These are phyloP conservation scores for Catharus fuscescens DNA, from an alignment of 2,113 vertebrate genomes.

Conservation along the genomic window DNA sequence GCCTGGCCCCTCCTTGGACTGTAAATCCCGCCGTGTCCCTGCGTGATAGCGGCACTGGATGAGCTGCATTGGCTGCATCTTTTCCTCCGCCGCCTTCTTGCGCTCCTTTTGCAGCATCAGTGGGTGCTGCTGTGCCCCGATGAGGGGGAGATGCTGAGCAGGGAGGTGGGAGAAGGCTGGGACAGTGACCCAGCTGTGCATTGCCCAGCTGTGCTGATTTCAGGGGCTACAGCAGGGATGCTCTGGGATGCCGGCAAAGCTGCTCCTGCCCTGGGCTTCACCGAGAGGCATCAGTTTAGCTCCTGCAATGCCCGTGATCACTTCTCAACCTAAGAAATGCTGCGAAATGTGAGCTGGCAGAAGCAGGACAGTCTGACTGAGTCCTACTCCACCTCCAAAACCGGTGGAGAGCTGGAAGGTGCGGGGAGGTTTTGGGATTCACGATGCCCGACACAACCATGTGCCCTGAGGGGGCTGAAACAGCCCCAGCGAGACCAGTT, in stretches of 20 bases:
- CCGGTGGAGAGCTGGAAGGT: not conserved
- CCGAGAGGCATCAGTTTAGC: not conserved
- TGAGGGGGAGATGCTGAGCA: not conserved
- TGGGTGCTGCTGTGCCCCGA: not conserved
- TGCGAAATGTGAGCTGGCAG: not conserved
- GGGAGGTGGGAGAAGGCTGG: not conserved
- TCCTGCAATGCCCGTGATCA: not conserved
- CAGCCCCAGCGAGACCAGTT: not conserved
- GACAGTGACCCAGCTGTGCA: not conserved
- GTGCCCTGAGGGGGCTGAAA: not conserved
- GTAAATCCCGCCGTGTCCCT: not conserved
- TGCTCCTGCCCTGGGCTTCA: not conserved
- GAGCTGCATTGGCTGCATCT: not conserved
- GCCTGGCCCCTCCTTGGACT: not conserved
- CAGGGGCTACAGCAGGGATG: rapidly evolving
- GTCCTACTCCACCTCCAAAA: not conserved
- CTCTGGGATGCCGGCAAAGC: not conserved
- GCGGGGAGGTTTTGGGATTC: not conserved
- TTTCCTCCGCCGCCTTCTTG: not conserved
- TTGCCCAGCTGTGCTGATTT: not conserved
- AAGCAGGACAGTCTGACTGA: not conserved
- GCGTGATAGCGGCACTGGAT: rapidly evolving
- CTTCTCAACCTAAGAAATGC: not conserved
- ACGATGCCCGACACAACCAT: rapidly evolving
- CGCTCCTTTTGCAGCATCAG: rapidly evolving